Evolutionary conservation across 2,113 vertebrate species (phyloP).

Genomic region (Anser brachyrhynchus): DNA sequence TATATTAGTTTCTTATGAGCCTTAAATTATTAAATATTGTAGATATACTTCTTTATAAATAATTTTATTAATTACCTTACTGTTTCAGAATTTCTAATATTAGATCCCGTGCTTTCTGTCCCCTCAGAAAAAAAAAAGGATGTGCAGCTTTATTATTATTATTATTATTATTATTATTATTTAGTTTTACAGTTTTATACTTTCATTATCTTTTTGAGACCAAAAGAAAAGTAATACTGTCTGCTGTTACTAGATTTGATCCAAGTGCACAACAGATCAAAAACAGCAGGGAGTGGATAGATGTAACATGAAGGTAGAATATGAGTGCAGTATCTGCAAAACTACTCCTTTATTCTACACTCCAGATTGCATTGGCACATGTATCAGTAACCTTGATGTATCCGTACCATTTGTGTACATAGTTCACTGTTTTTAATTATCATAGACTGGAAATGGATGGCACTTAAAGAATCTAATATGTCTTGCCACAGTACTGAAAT

Average conservation of each 20-base stretch:
- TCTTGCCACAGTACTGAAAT: not conserved
- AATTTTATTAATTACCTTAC: constrained; percentile 46
- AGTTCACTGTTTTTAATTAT: not conserved
- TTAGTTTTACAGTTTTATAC: not conserved
- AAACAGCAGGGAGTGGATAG: not conserved
- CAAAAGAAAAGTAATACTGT: not conserved
- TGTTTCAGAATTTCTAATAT: constrained; percentile 31
- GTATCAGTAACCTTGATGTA: not conserved
- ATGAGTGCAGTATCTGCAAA: not conserved
- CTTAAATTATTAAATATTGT: constrained; percentile 75
- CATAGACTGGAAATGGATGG: not conserved
- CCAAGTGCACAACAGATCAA: constrained; percentile 58
- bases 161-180: not conserved
- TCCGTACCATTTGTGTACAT: not conserved
- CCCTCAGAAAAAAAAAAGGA: not conserved
- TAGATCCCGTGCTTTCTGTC: constrained; percentile 38
- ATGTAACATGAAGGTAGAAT: not conserved
- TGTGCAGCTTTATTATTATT: constrained; percentile 22
- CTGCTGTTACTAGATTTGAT: constrained; percentile 17
- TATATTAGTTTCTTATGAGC: constrained; percentile 66
- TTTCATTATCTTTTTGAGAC: not conserved
- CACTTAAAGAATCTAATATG: not conserved
- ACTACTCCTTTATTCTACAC: not conserved
- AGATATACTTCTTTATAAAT: constrained; percentile 64
- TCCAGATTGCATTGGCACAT: not conserved